Evolutionary conservation across 2,113 vertebrate species (phyloP), one percentile per base, ranked within the genome.

Genomic region (Aphyosemion australe): DNA sequence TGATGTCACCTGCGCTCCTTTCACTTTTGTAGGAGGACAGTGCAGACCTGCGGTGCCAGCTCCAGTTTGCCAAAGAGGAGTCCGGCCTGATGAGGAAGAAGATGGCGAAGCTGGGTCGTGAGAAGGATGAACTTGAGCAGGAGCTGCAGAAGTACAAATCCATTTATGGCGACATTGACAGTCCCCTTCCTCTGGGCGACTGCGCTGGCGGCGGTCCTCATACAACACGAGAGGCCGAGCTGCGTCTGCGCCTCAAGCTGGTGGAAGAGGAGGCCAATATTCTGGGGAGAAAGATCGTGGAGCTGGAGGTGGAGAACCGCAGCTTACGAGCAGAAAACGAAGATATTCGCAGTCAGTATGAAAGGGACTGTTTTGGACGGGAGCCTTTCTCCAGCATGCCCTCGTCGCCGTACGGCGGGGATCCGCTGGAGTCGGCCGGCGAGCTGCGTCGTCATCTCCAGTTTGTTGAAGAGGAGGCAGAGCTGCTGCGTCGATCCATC

Each of bases 241-340:
- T 99, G 18, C 95, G 96, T n/a, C 86, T 99, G 57, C 92, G 97
- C 5, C 94, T 99, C 58, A 96, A 96, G 85, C 84, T 99, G 80
- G 97, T 99, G 47, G 97, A 99, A 69, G 97, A 99, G 65, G 97
- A 99, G 84, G 97, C 97, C 15, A 98, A 96, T 91, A 98, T 99
- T 77, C 78, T 99, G 65, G 96, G 97, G 31, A 90, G 97, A 2
- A 99, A 99, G 91, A 96, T 99, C 0, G 97, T 99, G 74, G 97
- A 99, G 86, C 90, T 99, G 75, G 97, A 99, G 66, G 96, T 99
- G 75, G 97, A 99, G 88, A 99, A 98, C 80, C 93, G 97, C 21
- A 97, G 96, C 54, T 93, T 99, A 86, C 94, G 96, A 63, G 94
- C 96, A 0, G 97, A 99, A 74, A 98, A 98, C 72, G 97, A 99